phyloP scores from a whole-genome alignment of 2,113 vertebrate genomes.

The Aegithalos caudatus region DNA sequence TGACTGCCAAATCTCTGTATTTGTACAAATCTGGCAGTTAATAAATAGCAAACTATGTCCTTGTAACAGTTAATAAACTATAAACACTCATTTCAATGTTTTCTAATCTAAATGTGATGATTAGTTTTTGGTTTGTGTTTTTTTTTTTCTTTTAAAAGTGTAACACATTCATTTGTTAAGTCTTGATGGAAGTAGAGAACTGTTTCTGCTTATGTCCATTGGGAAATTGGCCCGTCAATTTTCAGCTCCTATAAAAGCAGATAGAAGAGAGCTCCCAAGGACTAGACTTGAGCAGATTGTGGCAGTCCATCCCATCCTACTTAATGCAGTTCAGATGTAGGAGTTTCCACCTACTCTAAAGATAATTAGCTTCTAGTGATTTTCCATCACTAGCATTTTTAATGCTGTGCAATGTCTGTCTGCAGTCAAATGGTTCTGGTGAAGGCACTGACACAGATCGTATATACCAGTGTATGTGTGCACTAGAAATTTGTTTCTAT shows the following conservation, averaged over 20 bases:
- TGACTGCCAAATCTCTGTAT: neutral
- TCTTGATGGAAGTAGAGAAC: neutral
- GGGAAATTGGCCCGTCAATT: neutral
- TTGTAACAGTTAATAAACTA: neutral
- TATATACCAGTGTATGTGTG: neutral
- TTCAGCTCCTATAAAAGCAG: neutral
- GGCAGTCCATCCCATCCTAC: neutral
- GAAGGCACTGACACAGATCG: neutral
- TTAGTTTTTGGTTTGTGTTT: neutral
- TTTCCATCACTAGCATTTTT: slow-evolving; percentile 15
- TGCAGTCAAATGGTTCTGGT: neutral
- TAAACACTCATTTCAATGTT: neutral
- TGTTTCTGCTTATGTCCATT: neutral
- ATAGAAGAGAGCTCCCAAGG: slow-evolving; percentile 1
- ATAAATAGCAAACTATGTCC: neutral
- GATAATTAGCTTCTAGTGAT: slow-evolving; percentile 10
- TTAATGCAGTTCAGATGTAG: slow-evolving; percentile 40
- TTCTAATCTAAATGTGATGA: neutral
- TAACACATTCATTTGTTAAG: neutral
- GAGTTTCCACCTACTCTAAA: slow-evolving; percentile 19
- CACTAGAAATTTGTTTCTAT: neutral
- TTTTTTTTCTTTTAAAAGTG: neutral
- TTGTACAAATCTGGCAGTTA: neutral
- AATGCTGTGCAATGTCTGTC: neutral
- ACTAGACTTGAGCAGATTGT: slow-evolving; percentile 10